Evolutionary conservation across 2,797 vertebrate species (phyloP).

Genomic region (Lerista edwardsae): DNA sequence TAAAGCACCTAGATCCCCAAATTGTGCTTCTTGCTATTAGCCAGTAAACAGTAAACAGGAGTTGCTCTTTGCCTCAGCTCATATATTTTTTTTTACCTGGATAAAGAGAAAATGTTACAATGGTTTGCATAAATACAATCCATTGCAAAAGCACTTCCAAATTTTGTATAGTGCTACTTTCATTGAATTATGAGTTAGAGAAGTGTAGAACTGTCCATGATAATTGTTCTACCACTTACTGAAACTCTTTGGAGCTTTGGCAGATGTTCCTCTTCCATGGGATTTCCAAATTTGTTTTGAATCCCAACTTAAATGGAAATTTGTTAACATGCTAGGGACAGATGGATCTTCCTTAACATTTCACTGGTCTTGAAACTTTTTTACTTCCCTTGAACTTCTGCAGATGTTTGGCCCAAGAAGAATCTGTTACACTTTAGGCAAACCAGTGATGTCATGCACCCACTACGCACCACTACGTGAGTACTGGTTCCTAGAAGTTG

Average conservation of each 20-base stretch:
- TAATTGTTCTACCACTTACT: not conserved
- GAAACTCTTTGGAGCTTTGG: not conserved
- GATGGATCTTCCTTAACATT: too few species aligned
- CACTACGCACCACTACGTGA: too few species aligned
- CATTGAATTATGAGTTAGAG: not conserved
- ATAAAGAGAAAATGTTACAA: not conserved
- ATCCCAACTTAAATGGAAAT: not conserved
- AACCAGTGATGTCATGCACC: too few species aligned
- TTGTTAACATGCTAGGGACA: not conserved
- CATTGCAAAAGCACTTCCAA: not conserved
- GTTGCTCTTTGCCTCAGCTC: not conserved
- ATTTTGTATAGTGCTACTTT: not conserved
- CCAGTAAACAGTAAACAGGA: not conserved
- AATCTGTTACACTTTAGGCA: too few species aligned
- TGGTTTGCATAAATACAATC: not conserved
- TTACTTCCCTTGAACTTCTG: not conserved
- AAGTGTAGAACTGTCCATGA: not conserved
- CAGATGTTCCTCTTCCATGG: not conserved
- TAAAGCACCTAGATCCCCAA: slow-evolving; percentile 21
- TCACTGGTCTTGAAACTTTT: not conserved
- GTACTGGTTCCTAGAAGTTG: too few species aligned
- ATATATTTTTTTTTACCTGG: not conserved
- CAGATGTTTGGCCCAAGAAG: not conserved
- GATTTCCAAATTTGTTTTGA: not conserved
- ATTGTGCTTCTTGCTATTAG: not conserved